Base-by-base conservation (phyloP, 2,113 vertebrate genomes). In the Microcebus lehilahytsara region DNA sequence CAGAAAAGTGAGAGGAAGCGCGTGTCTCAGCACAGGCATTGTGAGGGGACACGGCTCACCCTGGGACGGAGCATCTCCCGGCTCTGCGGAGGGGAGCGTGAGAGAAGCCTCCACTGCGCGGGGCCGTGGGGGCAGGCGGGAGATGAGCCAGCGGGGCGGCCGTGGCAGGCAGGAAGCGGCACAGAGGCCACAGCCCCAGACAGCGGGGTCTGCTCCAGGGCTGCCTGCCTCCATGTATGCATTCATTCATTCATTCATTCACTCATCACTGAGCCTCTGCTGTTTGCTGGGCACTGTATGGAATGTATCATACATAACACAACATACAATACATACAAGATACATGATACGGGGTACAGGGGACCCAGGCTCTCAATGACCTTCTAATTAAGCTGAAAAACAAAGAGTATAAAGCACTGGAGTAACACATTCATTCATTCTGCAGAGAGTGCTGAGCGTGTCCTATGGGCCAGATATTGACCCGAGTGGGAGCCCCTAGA, bases 101-200 rank as follows among this genome's bases (percentile, higher is more conserved):
- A 37, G 25, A 78, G 46, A 42, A n/a, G 40, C 23, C 1, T 4
- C 6, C 60, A 27, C 23, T 3, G 17, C 25, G 2, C 3, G 34
- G 60, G 49, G 51, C 22, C 1, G 32, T 8, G 9, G 23, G 34
- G 69, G 27, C 20, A 32, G 19, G 49, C 23, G 27, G 30, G 13
- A 5, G 58, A 4, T 56, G 56, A 56, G 56, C 56, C 56, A 20
- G 56, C 19, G 5, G 53, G 34, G n/a, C 2, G 0, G 78, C 16
- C 1, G 0, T 2, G 9, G 32, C 3, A 19, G 49, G 49, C 27
- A 42, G 19, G 49, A 58, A 69, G 30, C 23, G 14, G 16, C 3
- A 3, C 56, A 23, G 74, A 51, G 64, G 16, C 10, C 0, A 16
- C 19, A 9, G 37, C 1, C 0, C 13, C 30, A 53, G 62, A 27